A percentile compares a stretch with the other conserved stretches of the same genome.
phyloP scores from a whole-genome alignment of 1,140 invertebrate species.

The Cydia splendana region DNA sequence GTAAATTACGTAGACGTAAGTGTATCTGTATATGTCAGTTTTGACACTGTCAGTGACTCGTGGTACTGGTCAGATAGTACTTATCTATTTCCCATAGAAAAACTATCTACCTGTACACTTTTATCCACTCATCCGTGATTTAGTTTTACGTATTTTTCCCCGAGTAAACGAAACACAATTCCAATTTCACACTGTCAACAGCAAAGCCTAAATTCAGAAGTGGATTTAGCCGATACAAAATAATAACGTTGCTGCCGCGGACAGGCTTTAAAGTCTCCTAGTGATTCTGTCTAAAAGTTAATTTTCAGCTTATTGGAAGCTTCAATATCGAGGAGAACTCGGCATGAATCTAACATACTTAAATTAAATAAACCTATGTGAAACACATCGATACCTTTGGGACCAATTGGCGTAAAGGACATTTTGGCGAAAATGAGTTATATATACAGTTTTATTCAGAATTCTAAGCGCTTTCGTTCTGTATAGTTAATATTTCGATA shows the following conservation, averaged over 20 bases:
- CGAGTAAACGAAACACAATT: constrained; percentile 3
- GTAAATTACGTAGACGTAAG: too few species aligned
- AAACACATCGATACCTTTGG: too few species aligned
- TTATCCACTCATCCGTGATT: not conserved
- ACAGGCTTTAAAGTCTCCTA: constrained; percentile 4
- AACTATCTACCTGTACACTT: not conserved
- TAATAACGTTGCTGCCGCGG: not conserved
- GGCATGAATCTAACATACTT: too few species aligned
- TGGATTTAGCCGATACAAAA: constrained; percentile 10
- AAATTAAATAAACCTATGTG: too few species aligned
- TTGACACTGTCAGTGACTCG: too few species aligned
- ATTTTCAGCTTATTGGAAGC: not conserved
- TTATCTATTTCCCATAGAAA: not conserved
- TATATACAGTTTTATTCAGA: too few species aligned
- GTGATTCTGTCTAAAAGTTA: constrained; percentile 19
- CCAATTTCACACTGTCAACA: constrained; percentile 18
- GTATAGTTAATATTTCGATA: too few species aligned
- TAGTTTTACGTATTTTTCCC: constrained; percentile 11
- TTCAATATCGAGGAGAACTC: not conserved
- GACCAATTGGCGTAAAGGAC: too few species aligned
- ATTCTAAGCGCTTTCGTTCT: too few species aligned
- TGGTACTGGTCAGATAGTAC: too few species aligned
- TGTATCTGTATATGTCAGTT: too few species aligned
- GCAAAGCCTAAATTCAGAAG: constrained; percentile 8
- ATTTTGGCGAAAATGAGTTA: too few species aligned